Conservation (phyloP, 2,888 invertebrate species). For the Mesopsocus fuscifrons region DNA sequence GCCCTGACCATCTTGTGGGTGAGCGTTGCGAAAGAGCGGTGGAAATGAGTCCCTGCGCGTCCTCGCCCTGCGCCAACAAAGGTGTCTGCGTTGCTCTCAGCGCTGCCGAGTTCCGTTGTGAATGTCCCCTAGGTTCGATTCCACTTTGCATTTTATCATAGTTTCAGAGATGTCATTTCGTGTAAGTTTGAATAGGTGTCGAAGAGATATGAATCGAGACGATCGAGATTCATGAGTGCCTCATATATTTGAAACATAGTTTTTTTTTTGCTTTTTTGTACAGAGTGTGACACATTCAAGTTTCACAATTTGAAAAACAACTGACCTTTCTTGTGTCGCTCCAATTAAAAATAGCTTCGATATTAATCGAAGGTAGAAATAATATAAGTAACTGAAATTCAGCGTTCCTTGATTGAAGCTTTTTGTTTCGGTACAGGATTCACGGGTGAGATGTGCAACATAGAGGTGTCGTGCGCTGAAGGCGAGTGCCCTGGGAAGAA, state of each 20-base stretch:
- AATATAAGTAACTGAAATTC: no score
- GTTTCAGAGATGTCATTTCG: no score
- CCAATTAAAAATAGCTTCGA: no score
- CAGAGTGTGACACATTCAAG: no score
- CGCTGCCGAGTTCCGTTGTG: constrained; percentile 35
- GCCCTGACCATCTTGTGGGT: constrained; percentile 22
- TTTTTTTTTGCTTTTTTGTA: constrained; percentile 12
- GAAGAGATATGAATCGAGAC: background rate
- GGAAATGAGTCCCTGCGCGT: background rate
- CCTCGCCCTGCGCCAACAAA: constrained; percentile 27
- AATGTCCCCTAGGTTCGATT: constrained; percentile 38
- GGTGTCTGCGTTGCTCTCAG: constrained; percentile 34
- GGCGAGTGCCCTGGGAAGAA: constrained; percentile 26
- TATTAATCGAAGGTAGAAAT: no score
- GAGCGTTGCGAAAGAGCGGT: constrained; percentile 25
- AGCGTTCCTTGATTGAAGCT: no score
- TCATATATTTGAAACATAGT: constrained; percentile 10
- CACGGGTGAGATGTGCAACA: constrained; percentile 43
- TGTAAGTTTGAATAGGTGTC: no score
- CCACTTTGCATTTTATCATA: no score
- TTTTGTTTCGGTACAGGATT: no score
- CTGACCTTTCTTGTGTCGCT: no score
- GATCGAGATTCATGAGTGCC: background rate
- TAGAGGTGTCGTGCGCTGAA: constrained; percentile 32
- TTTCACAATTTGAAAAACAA: no score